Evolutionary conservation across 1,140 invertebrate species (phyloP).

Genomic region (Monomorium pharaonis): DNA sequence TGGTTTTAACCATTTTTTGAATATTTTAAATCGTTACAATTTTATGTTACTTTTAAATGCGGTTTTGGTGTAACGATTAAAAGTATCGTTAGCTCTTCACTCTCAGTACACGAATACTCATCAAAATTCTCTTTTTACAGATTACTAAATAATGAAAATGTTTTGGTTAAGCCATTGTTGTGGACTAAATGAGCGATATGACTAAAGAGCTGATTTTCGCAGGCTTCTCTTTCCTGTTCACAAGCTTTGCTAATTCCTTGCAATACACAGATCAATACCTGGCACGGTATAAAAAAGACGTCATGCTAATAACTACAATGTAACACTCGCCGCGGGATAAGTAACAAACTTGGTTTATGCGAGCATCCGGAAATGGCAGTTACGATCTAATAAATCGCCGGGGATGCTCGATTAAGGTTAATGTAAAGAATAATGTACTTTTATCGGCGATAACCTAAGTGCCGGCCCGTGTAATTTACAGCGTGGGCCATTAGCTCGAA

Average conservation of each 20-base stretch:
- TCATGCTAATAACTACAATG: not conserved
- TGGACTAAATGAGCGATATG: no score
- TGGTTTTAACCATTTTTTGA: no score
- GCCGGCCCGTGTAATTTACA: constrained; percentile 56
- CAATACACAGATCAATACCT: not conserved
- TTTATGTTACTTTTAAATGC: no score
- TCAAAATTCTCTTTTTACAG: no score
- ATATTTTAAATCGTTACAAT: no score
- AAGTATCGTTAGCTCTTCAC: no score
- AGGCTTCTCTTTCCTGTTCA: not conserved
- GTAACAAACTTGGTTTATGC: constrained; percentile 12
- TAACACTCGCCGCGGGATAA: not conserved
- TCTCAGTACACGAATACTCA: no score
- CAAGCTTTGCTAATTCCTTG: not conserved
- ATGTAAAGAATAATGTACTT: constrained; percentile 56
- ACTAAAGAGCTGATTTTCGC: not conserved
- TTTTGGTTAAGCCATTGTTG: no score
- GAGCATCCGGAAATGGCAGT: constrained; percentile 13
- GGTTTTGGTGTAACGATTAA: no score
- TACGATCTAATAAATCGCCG: constrained; percentile 52
- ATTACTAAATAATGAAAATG: not conserved
- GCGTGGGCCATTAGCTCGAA: constrained; percentile 51
- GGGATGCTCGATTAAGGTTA: constrained; percentile 47
- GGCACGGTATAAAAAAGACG: not conserved
- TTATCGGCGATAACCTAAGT: constrained; percentile 53